Percentiles rank a stretch among this genome's conserved stretches.
Evolutionary conservation across 2,888 invertebrate species (phyloP).

Genomic region (Andrena hattorfiana): DNA sequence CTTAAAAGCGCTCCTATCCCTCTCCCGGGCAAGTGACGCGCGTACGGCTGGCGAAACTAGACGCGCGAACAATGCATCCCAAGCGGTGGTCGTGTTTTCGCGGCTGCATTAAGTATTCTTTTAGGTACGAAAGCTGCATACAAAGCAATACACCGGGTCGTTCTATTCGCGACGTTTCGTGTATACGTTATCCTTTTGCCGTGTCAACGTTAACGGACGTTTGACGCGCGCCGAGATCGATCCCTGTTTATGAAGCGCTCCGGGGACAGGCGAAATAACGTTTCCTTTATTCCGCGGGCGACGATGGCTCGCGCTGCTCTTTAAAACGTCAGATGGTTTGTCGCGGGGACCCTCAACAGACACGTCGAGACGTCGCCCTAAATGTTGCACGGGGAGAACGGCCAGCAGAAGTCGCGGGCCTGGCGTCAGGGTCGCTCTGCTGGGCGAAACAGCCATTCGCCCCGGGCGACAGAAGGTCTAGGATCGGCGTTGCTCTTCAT

Average conservation of each 20-base stretch:
- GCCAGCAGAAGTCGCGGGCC: neutral
- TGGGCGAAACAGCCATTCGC: conserved; percentile 45
- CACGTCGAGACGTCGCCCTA: conserved; percentile 57
- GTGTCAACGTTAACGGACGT: conserved; percentile 21
- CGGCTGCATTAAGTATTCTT: conserved; percentile 38
- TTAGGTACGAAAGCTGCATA: conserved; percentile 29
- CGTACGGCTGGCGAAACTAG: neutral
- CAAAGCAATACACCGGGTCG: conserved; percentile 6
- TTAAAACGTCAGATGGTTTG: conserved; percentile 46
- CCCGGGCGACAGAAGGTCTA: conserved; percentile 60
- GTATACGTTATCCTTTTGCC: neutral
- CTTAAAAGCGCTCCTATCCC: conserved; percentile 8
- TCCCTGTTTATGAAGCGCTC: conserved; percentile 5
- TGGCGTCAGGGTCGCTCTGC: conserved; percentile 24
- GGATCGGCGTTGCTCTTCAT: conserved; percentile 39
- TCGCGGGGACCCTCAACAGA: conserved; percentile 53
- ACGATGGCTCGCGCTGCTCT: conserved; percentile 42
- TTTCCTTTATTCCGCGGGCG: conserved; percentile 6
- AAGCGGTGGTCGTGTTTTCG: neutral
- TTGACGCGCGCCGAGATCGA: conserved; percentile 32
- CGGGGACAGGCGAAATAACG: neutral
- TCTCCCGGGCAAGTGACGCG: neutral
- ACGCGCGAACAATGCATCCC: conserved; percentile 13
- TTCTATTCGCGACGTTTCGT: conserved; percentile 41
- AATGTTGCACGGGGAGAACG: conserved; percentile 61